Conservation (phyloP, 2,113 vertebrate genomes). For the Cygnus buccinator region DNA sequence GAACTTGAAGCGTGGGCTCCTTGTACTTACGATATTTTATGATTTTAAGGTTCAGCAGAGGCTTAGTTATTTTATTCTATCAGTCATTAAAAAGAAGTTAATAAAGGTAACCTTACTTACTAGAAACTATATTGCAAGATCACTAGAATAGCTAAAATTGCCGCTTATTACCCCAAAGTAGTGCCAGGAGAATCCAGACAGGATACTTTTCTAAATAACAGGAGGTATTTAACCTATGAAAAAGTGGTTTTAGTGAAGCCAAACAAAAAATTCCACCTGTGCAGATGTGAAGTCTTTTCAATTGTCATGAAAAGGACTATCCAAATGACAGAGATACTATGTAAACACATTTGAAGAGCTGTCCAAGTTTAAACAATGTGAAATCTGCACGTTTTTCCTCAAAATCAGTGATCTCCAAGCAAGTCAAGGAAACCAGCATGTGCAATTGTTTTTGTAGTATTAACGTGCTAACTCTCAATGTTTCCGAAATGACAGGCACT, state of each 20-base stretch:
- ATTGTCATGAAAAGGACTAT: neutral
- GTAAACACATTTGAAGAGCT: neutral
- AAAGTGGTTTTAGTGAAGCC: neutral
- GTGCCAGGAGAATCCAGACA: neutral
- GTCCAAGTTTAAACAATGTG: neutral
- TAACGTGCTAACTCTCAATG: neutral
- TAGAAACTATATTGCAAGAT: neutral
- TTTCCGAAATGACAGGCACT: neutral
- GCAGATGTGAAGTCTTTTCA: neutral
- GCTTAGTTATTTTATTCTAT: neutral
- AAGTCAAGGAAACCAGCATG: neutral
- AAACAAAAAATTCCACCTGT: neutral
- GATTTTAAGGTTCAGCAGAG: neutral
- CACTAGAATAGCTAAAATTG: neutral
- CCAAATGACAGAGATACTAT: neutral
- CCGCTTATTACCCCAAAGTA: neutral
- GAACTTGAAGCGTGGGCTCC: neutral
- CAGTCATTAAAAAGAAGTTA: neutral
- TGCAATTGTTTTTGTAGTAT: neutral
- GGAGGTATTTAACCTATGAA: neutral
- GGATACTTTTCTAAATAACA: neutral
- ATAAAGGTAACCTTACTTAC: neutral
- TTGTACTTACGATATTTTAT: neutral
- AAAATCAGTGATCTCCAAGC: neutral
- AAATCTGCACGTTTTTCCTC: neutral